Evolutionary conservation across 37 sponge, comb jelly and placozoan genomes (phyloP).

Genomic region (Haliclona indistincta): DNA sequence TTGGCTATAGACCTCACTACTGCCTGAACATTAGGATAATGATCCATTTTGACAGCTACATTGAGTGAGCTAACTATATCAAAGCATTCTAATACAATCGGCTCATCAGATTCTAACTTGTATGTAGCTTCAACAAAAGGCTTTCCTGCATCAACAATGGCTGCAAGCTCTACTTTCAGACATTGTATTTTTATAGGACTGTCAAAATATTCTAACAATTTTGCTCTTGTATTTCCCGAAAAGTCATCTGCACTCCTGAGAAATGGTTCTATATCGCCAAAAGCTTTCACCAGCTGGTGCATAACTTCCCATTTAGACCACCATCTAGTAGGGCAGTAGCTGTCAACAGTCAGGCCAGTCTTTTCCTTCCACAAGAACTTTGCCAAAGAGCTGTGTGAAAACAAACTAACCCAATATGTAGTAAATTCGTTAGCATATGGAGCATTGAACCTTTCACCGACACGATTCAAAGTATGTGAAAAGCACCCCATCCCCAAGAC

Average conservation of each 20-base stretch:
- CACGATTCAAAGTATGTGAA: slow-evolving; percentile 54
- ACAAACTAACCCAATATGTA: slow-evolving; percentile 19
- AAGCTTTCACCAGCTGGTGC: slow-evolving; percentile 15
- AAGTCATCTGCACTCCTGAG: slow-evolving; percentile 11
- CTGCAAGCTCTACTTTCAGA: slow-evolving; percentile 39
- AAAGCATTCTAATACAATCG: slow-evolving; percentile 21
- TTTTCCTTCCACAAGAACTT: slow-evolving; percentile 31
- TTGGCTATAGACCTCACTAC: slow-evolving; percentile 12
- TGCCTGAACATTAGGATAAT: slow-evolving; percentile 33
- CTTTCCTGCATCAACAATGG: slow-evolving; percentile 47
- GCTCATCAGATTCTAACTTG: slow-evolving; percentile 48
- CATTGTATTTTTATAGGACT: not conserved
- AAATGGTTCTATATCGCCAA: slow-evolving; percentile 42
- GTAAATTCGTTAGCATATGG: slow-evolving; percentile 24
- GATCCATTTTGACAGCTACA: not conserved
- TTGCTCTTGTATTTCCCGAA: slow-evolving; percentile 8
- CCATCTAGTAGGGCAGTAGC: slow-evolving; percentile 40
- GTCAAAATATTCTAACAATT: slow-evolving; percentile 17
- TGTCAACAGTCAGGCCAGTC: slow-evolving; percentile 19
- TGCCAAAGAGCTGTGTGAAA: slow-evolving; percentile 38
- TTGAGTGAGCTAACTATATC: not conserved
- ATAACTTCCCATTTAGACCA: slow-evolving; percentile 53
- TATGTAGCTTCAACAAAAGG: slow-evolving; percentile 62
- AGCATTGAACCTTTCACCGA: slow-evolving; percentile 23
- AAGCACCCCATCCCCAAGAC: slow-evolving; percentile 37